Percentiles rank a stretch among this genome's conserved stretches.
Evolutionary conservation across 1,140 invertebrate species (phyloP).

Genomic region (Panagrolaimus sp.): DNA sequence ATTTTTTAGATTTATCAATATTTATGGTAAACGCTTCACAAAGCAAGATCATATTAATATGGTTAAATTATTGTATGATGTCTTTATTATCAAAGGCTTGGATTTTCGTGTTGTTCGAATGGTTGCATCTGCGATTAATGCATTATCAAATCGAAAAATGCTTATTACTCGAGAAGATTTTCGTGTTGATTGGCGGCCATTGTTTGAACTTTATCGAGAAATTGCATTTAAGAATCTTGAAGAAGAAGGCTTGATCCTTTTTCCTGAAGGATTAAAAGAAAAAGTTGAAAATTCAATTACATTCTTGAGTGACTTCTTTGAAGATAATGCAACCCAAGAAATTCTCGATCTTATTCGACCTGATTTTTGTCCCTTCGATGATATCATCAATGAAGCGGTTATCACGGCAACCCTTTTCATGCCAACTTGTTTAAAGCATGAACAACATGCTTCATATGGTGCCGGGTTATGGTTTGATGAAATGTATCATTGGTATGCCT

Average conservation of each 20-base stretch:
- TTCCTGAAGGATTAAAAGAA: slow-evolving; percentile 65
- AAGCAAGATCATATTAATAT: slow-evolving; percentile 84
- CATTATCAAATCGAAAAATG: slow-evolving; percentile 69
- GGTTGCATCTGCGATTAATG: slow-evolving; percentile 63
- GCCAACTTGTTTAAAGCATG: slow-evolving; percentile 68
- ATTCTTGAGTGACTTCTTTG: slow-evolving; percentile 67
- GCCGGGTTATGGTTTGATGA: slow-evolving; percentile 75
- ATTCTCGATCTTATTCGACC: slow-evolving; percentile 76
- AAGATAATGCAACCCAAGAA: slow-evolving; percentile 72
- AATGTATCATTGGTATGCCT: slow-evolving; percentile 62
- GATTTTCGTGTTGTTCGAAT: slow-evolving; percentile 71
- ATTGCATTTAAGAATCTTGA: slow-evolving; percentile 53
- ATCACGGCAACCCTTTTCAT: slow-evolving; percentile 72
- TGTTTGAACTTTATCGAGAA: slow-evolving; percentile 69
- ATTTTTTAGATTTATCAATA: slow-evolving; percentile 68
- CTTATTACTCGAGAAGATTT: slow-evolving; percentile 75
- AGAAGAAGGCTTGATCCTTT: slow-evolving; percentile 57
- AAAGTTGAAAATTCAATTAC: slow-evolving; percentile 39
- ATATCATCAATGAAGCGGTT: slow-evolving; percentile 67
- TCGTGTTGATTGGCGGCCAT: slow-evolving; percentile 75
- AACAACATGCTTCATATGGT: slow-evolving; percentile 66
- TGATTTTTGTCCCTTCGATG: slow-evolving; percentile 70
- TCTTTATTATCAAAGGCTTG: slow-evolving; percentile 71
- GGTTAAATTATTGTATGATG: slow-evolving; percentile 75
- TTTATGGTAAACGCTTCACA: slow-evolving; percentile 79